These are phyloP conservation scores for Pinna nobilis DNA, from an alignment of 1,140 invertebrate genomes.

Conservation along the genomic window DNA sequence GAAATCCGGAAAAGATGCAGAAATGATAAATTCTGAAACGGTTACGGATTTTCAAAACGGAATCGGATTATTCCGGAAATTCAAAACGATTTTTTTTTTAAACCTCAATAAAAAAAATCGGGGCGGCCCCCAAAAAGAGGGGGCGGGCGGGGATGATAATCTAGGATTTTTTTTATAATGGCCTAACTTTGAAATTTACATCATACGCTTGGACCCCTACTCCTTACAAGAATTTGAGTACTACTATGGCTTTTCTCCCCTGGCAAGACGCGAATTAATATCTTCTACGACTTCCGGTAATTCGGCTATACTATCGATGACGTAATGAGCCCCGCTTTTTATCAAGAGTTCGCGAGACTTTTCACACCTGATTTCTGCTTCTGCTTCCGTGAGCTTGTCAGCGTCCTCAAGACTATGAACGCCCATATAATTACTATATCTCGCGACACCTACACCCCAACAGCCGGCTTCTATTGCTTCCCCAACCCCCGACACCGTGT, in stretches of 20 bases:
- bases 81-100: no score
- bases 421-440: slow-evolving; percentile 74
- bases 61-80: background rate
- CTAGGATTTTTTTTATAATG: no score
- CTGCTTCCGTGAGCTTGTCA: slow-evolving; percentile 57
- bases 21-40: no score
- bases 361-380: slow-evolving; percentile 59
- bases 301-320: slow-evolving; percentile 72
- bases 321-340: slow-evolving; percentile 73
- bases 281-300: slow-evolving; percentile 71
- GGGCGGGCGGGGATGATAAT: no score
- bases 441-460: slow-evolving; percentile 74
- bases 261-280: slow-evolving; percentile 70
- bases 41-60: slow-evolving; percentile 6
- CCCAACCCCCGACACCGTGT: slow-evolving; percentile 72
- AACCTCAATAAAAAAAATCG: no score
- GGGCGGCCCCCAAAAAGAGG: no score
- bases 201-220: background rate
- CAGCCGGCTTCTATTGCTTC: slow-evolving; percentile 74
- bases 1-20: no score
- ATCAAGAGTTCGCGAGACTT: slow-evolving; percentile 67
- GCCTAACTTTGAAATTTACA: background rate
- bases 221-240: background rate
- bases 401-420: slow-evolving; percentile 71
- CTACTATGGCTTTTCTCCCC: slow-evolving; percentile 70